Base-by-base conservation (phyloP, 1,140 invertebrate species). In the Centruroides vittatus region DNA sequence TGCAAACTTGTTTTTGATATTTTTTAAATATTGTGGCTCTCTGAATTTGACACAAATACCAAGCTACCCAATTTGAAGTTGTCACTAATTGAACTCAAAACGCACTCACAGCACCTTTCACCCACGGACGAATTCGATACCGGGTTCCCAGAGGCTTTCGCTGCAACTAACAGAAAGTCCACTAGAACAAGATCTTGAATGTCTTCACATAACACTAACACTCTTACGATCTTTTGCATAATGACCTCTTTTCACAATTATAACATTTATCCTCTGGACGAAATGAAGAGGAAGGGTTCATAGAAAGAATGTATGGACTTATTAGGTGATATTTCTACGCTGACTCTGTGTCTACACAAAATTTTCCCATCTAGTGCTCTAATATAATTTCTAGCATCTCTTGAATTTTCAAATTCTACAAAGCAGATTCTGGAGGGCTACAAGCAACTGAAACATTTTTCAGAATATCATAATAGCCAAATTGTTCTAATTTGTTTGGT, bases 401-500 rank as follows among this genome's bases (percentile, higher is more conserved):
- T 84, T 69, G 84, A 81, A 74, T 93, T 93, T 76, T 97, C 93
- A 76, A 93, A 97, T 74, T 96, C 92, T 13, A 97, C 87, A 77
- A 97, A 12, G 92, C 93, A 78, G 97, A 97, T 47, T 93, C 93
- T 68, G 85, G 89, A 8, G 88, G 88, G 74, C 95, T 94, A 68
- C 91, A 79, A 1, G 92, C 93, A 4, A 96, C 89, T 92, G 90
- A 96, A 23, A 97, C 91, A 77, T 91, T 95, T 65, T 86, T 82
- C 64, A 98, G 76, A 41, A 88, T 86, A 5, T 94, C 95, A 74
- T 96, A 98, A 68, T 94, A 89, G 58, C 87, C 84, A 74, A 98
- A 98, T 75, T 93, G 88, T 75, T 95, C 90, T 52, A 95, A 73
- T 73, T 94, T 89, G 86, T 72, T 90, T 89, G 23, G 87, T 88